Evolutionary conservation across 2,888 invertebrate genomes (phyloP), one percentile per base, ranked within the genome.

Genomic region (Craniophora ligustri): DNA sequence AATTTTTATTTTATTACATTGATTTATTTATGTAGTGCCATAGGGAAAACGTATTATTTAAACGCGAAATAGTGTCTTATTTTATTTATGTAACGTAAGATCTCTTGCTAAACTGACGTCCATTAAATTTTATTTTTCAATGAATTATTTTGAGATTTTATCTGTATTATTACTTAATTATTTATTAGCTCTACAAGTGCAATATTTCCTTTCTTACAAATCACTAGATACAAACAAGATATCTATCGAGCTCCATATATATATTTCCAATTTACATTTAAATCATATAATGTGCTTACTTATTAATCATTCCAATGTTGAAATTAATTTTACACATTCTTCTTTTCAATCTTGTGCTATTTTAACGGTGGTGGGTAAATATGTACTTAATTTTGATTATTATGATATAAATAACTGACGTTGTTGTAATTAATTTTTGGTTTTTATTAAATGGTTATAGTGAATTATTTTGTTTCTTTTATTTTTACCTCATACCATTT

Each of bases 381-480:
- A 75, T 77, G 81, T 87, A 87, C 85, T 86, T 87, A 87, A 82
- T 80, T 84, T 81, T 77, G 77, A 78, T 79, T 76, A 78, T 70
- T 78, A 62, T 56, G 40, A 67, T 63, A 76, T 3, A 23, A 74
- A 66, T 69, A 79, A 79, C 78, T 80, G 76, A 85, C 73, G 72
- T 86, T 84, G 82, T 87, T 86, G 78, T 82, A 78, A 78, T 83
- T 72, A 72, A 65, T 75, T 86, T 89, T 90, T 87, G 83, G 81
- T 89, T 91, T 87, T 88, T 84, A 91, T 88, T 91, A 92, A 92
- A 91, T 76, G 86, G 88, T 91, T 91, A 83, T 81, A 84, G 84
- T 75, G 73, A 81, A 69, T 68, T 63, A 48, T 75, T 80, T 85
- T 82, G 75, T 70, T 80, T 82, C 79, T 85, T 83, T 81, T 78